These are phyloP conservation scores for Tetrapedia diversipes DNA, from an alignment of 2,888 invertebrate species.

Conservation along the genomic window DNA sequence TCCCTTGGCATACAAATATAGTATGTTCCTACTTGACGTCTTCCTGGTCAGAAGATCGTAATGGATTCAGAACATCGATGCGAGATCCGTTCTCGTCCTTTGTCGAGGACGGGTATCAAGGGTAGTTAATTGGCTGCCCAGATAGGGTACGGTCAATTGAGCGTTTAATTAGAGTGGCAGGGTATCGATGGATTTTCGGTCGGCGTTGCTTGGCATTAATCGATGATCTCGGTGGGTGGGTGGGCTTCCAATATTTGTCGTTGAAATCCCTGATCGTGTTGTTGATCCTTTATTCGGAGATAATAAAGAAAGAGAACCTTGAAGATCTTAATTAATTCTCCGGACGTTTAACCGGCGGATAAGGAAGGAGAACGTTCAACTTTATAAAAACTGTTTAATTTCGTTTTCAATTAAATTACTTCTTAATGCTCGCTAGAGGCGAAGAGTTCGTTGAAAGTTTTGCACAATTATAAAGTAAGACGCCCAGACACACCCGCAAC, in stretches of 20 bases:
- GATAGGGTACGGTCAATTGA: conserved; percentile 49
- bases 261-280: background rate
- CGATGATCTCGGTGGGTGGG: conserved; percentile 24
- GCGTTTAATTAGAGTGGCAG: conserved; percentile 55
- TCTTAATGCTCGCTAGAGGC: background rate
- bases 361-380: no score
- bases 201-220: conserved; percentile 44
- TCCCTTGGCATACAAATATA: conserved; percentile 50
- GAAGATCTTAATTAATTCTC: conserved; percentile 9
- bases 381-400: background rate
- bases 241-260: conserved; percentile 21
- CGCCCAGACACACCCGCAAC: background rate
- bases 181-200: conserved; percentile 51
- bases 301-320: background rate
- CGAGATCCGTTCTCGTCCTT: conserved; percentile 36
- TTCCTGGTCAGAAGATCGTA: conserved; percentile 48
- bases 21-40: conserved; percentile 31
- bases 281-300: no score
- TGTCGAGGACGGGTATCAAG: conserved; percentile 48
- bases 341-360: no score
- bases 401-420: background rate
- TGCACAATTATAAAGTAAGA: background rate
- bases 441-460: background rate
- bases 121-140: conserved; percentile 48
- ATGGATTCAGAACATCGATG: conserved; percentile 44